Evolutionary conservation across 2,888 invertebrate genomes (phyloP).

Genomic region (Bibio marci): DNA sequence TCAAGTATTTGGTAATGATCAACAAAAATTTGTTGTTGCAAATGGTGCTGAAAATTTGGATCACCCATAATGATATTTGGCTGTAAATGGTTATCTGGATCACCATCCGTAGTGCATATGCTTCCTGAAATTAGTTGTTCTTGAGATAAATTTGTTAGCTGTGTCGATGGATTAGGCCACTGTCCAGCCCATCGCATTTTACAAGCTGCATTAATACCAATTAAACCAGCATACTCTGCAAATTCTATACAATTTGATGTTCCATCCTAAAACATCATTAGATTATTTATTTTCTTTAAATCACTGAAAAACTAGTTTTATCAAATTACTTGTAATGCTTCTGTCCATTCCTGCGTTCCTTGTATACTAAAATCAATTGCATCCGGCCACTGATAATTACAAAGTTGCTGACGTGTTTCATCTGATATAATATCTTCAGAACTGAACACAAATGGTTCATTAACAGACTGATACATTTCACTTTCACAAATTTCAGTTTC

Average conservation of each 20-base stretch:
- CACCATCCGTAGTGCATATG: not conserved
- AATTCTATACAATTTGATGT: constrained; percentile 27
- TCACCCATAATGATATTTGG: not conserved
- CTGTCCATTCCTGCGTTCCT: constrained; percentile 18
- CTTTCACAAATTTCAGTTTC: constrained; percentile 16
- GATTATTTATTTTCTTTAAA: not conserved
- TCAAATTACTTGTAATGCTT: constrained; percentile 19
- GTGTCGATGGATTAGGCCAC: constrained; percentile 18
- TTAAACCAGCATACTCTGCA: constrained; percentile 17
- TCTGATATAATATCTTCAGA: constrained; percentile 14
- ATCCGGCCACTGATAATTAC: constrained; percentile 16
- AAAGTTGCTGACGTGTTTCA: constrained; percentile 20
- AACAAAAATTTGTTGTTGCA: not conserved
- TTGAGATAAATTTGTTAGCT: not conserved
- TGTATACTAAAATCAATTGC: constrained; percentile 29
- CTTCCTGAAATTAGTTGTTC: not conserved
- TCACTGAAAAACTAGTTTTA: constrained; percentile 1
- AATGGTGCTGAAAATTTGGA: not conserved
- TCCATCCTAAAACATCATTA: constrained; percentile 19
- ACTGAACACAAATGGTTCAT: constrained; percentile 21
- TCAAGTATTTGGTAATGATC: too few relatives aligned
- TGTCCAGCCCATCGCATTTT: constrained; percentile 27
- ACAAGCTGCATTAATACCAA: constrained; percentile 28
- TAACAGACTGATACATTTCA: constrained; percentile 22
- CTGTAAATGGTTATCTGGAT: not conserved